Evolutionary conservation across 2,113 vertebrate genomes (phyloP).

Genomic region (Poecile atricapillus): DNA sequence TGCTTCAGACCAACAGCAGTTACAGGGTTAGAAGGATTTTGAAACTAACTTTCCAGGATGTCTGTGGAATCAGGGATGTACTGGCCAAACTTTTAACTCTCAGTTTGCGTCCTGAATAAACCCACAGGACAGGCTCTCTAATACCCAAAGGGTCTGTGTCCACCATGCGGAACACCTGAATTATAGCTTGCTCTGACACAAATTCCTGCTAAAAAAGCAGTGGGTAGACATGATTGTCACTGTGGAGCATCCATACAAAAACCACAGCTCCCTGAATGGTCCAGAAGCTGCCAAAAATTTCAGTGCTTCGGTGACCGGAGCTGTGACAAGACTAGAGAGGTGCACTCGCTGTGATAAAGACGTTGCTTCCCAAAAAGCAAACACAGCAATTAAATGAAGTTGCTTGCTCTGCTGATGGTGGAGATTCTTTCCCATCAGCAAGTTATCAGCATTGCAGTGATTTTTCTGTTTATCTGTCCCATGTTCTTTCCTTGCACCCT

Average conservation of each 20-base stretch:
- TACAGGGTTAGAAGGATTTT: background rate
- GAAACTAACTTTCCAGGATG: background rate
- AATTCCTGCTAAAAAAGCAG: background rate
- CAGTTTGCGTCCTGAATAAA: background rate
- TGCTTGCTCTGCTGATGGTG: background rate
- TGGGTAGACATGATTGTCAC: background rate
- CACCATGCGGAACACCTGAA: background rate
- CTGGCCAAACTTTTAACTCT: background rate
- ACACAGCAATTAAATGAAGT: background rate
- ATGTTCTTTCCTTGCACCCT: background rate
- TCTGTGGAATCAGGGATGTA: background rate
- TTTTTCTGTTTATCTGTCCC: background rate
- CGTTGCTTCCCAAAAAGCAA: background rate
- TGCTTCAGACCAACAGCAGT: background rate
- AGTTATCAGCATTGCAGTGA: background rate
- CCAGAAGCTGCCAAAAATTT: background rate
- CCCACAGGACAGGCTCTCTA: background rate
- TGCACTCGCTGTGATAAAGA: background rate
- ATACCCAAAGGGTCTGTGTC: background rate
- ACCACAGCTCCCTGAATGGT: background rate
- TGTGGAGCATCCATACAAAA: background rate
- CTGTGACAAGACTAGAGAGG: background rate
- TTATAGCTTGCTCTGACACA: background rate
- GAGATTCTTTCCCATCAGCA: conserved; percentile 5
- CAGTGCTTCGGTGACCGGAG: background rate